Percentiles rank a stretch among this genome's conserved stretches.
Conservation (phyloP, 2,888 invertebrate genomes). For the Onthophagus sagittarius region DNA sequence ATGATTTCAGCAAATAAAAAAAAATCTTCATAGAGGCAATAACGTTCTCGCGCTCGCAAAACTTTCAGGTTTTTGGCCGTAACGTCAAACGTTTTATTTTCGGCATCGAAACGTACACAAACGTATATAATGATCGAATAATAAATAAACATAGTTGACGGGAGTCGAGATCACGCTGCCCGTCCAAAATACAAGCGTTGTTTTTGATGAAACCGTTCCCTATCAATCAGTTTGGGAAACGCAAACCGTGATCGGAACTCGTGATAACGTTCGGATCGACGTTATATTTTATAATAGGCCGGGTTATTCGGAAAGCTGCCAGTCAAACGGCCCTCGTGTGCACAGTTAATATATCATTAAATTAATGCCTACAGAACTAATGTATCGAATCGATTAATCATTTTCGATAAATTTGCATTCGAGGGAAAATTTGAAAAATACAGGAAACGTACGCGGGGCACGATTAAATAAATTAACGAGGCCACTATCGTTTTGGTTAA, state of each 20-base stretch:
- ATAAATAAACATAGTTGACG: not conserved
- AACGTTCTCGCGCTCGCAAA: not conserved
- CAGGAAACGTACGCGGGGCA: not conserved
- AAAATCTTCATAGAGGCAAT: not conserved
- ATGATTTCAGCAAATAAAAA: too few relatives aligned
- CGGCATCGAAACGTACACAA: not conserved
- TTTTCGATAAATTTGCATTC: constrained; percentile 16
- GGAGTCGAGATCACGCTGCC: not conserved
- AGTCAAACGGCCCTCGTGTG: constrained; percentile 7
- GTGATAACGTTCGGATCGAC: not conserved
- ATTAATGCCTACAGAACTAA: constrained; percentile 18
- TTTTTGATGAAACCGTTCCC: constrained; percentile 9
- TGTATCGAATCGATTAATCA: constrained; percentile 19
- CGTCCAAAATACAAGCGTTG: not conserved
- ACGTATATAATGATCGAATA: not conserved
- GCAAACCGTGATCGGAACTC: not conserved
- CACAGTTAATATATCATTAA: constrained; percentile 21
- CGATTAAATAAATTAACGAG: constrained; percentile 9
- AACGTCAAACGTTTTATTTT: not conserved
- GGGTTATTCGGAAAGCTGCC: not conserved
- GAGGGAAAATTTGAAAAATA: not conserved
- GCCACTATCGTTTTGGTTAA: not conserved
- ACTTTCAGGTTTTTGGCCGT: not conserved
- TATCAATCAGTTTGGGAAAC: not conserved
- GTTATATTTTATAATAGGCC: not conserved